Evolutionary conservation across 2,797 vertebrate species (phyloP), one percentile per base, ranked within the genome.

Genomic region (Gambelia wislizenii): DNA sequence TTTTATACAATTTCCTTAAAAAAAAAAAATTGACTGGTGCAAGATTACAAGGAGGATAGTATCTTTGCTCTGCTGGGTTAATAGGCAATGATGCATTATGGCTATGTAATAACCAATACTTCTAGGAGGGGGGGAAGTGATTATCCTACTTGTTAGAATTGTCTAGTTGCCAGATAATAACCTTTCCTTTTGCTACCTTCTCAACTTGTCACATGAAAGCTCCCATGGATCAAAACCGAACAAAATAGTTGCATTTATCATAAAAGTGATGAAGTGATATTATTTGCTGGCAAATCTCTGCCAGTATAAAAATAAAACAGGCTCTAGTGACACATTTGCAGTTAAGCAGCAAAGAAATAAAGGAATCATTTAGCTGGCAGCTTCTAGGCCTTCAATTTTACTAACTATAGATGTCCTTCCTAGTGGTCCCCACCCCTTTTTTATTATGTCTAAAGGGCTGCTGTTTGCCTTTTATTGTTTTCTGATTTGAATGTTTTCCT

Each of bases 11-110:
- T 54, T 85, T 90, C 56, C 39, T n/a, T 80, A n/a, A 47, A 49
- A 49, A 49, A 49, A n/a, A 47, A 49, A 49, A 49, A 49, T 5
- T 80, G 4, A 4, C n/a, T 85, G 87, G 47, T 82, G 70, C 80
- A 70, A 87, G 6, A 87, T n/a, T 92, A 4, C 36, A 92, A 18
- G 4, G 22, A 9, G 52, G 87, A 69, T 30, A 36, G 5, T 78
- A 86, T n/a, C n/a, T n/a, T n/a, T n/a, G n/a, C n/a, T 79, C 22
- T 87, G 54, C 2, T 83, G 83, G 33, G 72, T 70, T 92, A 84
- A 74, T 84, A 20, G 10, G 80, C 83, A 47, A 91, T 14, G 7
- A 82, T 44, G 27, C 84, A 8, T 0, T 0, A 87, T 83, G 83
- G 52, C 0, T 0, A 2, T 59, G 69, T 79, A 1, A 6, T 61